Evolutionary conservation across 2,797 vertebrate genomes (phyloP).

Genomic region (Nannoperca obscura): DNA sequence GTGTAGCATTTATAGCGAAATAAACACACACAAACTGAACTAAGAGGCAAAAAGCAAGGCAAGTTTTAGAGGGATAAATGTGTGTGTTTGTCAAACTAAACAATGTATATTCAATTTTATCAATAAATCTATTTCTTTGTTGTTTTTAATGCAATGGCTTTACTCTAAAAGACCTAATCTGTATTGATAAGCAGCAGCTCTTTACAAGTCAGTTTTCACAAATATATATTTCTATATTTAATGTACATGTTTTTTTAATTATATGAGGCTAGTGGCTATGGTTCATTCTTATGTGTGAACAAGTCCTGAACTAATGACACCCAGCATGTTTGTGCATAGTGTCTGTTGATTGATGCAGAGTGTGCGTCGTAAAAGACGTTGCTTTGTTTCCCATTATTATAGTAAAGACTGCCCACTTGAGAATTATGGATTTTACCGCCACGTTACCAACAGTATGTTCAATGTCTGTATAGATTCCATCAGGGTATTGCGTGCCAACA

Average conservation of each 20-base stretch:
- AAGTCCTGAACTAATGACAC: background rate
- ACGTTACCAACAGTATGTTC: slow-evolving; percentile 8
- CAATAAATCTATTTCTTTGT: background rate
- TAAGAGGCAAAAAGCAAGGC: background rate
- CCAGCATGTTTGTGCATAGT: background rate
- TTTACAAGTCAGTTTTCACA: background rate
- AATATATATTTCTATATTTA: background rate
- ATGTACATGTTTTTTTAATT: background rate
- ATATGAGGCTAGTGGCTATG: too few relatives aligned
- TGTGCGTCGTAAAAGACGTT: background rate
- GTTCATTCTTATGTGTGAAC: background rate
- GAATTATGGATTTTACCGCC: background rate
- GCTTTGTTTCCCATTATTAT: slow-evolving; percentile 2
- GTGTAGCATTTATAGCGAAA: background rate
- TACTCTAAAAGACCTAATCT: background rate
- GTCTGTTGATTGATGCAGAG: background rate
- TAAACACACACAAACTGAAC: background rate
- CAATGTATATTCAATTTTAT: background rate
- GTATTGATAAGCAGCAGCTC: background rate
- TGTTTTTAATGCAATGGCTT: background rate
- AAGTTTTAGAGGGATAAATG: background rate
- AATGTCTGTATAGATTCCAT: slow-evolving; percentile 11
- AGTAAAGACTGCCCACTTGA: background rate
- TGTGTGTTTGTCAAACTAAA: background rate
- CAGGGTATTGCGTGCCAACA: background rate